Conservation (phyloP, 2,113 vertebrate species). For the Genyomyrus donnyi region DNA sequence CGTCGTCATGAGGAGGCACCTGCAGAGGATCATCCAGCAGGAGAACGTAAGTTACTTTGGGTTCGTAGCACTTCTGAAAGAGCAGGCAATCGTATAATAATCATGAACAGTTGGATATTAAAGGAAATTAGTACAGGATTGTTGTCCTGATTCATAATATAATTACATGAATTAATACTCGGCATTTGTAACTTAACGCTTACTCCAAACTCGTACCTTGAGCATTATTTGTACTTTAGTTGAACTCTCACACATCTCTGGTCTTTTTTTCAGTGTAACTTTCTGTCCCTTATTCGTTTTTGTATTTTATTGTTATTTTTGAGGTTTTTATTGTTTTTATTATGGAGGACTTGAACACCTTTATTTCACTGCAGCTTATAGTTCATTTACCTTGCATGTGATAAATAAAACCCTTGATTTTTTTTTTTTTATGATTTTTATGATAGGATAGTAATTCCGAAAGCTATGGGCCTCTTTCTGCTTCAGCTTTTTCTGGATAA, state of each 20-base stretch:
- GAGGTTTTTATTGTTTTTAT: neutral
- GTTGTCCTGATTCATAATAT: neutral
- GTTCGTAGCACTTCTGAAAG: neutral
- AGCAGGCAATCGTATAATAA: neutral
- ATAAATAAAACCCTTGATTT: neutral
- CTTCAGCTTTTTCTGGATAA: neutral
- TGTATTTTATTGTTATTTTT: neutral
- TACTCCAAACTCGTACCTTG: neutral
- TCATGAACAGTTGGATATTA: neutral
- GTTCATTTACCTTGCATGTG: neutral
- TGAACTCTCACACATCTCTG: neutral
- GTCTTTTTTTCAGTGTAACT: neutral
- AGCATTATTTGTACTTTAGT: neutral
- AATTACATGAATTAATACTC: neutral
- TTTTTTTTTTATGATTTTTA: neutral
- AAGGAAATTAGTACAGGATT: neutral
- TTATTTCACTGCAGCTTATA: neutral
- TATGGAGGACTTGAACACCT: neutral
- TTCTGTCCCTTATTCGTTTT: neutral
- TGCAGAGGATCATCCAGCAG: conserved; percentile 96
- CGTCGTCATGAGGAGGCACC: conserved; percentile 94
- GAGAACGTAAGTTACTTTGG: conserved; percentile 58
- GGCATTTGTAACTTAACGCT: neutral
- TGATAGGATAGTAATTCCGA: neutral
- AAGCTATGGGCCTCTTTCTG: neutral